Percentiles rank a stretch among this genome's conserved stretches.
Conservation (phyloP, 2,888 invertebrate genomes). For the Oscheius sp. region DNA sequence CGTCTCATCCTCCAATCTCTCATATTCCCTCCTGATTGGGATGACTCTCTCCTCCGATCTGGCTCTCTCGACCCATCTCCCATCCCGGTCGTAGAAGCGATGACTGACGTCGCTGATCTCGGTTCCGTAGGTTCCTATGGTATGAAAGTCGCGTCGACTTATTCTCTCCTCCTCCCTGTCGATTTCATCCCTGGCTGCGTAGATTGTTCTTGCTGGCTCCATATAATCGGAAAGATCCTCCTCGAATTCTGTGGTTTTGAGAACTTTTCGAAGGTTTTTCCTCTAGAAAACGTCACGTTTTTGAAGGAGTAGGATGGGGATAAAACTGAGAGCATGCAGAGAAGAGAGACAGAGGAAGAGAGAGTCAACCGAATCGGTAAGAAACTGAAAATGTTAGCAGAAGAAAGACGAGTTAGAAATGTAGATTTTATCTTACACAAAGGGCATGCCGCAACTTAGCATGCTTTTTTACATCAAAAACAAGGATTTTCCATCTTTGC, state of each 20-base stretch:
- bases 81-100: constrained; percentile 58
- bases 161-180: constrained; percentile 1
- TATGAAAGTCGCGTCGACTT: constrained; percentile 34
- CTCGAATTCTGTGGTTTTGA: constrained; percentile 8
- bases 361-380: not conserved
- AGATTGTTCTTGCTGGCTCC: constrained; percentile 20
- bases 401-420: not conserved
- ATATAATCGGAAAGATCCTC: constrained; percentile 24
- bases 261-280: constrained; percentile 31
- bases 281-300: constrained; percentile 21
- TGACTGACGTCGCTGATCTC: constrained; percentile 45
- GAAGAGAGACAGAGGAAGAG: constrained; percentile 15
- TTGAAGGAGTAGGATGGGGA: not conserved
- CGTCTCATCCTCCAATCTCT: constrained; percentile 9
- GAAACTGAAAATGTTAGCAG: constrained; percentile 15
- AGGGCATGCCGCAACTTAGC: too few species aligned
- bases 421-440: too few species aligned
- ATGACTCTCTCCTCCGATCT: constrained; percentile 34
- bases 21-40: constrained; percentile 48
- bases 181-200: constrained; percentile 8
- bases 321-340: constrained; percentile 9
- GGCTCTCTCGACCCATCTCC: constrained; percentile 44
- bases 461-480: too few species aligned
- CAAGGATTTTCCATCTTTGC: too few species aligned
- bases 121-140: constrained; percentile 47